A percentile compares a stretch with the other conserved stretches of the same genome.
Conservation (phyloP, 1,140 invertebrate genomes). For the Drosophila rufa region DNA sequence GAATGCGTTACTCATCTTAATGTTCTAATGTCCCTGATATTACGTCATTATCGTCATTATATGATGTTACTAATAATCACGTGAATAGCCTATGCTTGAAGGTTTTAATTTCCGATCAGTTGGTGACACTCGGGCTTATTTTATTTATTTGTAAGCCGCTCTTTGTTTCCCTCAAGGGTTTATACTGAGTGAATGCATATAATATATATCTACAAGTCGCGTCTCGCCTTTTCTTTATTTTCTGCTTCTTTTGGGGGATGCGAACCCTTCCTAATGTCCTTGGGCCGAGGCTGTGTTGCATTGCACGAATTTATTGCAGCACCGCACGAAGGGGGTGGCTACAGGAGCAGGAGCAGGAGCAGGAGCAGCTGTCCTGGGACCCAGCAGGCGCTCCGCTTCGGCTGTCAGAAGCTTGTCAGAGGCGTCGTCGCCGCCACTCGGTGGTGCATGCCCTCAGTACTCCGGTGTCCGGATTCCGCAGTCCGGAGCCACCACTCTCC, state of each 20-base stretch:
- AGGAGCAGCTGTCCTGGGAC: conserved; percentile 52
- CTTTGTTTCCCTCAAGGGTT: too few species aligned
- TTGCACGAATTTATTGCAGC: conserved; percentile 76
- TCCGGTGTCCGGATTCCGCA: not conserved
- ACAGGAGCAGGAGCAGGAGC: conserved; percentile 14
- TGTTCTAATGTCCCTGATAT: too few species aligned
- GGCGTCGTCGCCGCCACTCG: conserved; percentile 63
- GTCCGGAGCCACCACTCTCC: not conserved
- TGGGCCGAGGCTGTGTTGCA: conserved; percentile 61
- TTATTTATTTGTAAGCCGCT: too few species aligned
- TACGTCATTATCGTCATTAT: too few species aligned
- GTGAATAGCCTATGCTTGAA: too few species aligned
- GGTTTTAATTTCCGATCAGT: too few species aligned
- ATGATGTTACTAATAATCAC: too few species aligned
- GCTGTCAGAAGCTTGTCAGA: conserved; percentile 81
- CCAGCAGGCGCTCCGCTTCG: conserved; percentile 42
- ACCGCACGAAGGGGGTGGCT: conserved; percentile 51
- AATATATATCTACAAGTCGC: conserved; percentile 7
- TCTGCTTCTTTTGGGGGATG: not conserved
- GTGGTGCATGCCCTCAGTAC: conserved; percentile 34
- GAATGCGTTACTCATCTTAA: too few species aligned
- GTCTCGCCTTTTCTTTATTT: not conserved
- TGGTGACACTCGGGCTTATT: too few species aligned
- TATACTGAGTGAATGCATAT: not conserved
- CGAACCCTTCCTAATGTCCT: conserved; percentile 59